A percentile compares a stretch with the other conserved stretches of the same genome.
Evolutionary conservation across 2,888 invertebrate species (phyloP).

Genomic region (Deroplatys truncata): DNA sequence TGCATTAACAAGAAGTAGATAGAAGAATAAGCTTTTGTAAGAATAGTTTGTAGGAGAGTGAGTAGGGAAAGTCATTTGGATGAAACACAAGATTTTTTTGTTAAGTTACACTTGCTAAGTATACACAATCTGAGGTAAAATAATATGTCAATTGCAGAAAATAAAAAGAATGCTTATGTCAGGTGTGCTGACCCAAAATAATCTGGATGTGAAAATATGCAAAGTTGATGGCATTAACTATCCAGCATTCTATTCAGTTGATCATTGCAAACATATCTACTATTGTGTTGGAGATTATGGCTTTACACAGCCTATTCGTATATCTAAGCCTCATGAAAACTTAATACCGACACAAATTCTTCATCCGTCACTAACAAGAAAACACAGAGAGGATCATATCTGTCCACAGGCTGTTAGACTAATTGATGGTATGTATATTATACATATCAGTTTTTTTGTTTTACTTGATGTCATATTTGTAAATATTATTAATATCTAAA

Average conservation of each 20-base stretch:
- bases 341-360: slow-evolving; percentile 35
- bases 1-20: no score
- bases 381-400: not conserved
- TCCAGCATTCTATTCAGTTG: slow-evolving; percentile 44
- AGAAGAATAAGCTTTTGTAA: no score
- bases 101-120: no score
- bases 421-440: not conserved
- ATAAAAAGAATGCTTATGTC: slow-evolving; percentile 44
- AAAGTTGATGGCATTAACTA: slow-evolving; percentile 41
- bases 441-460: not conserved
- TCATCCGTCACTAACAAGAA: slow-evolving; percentile 32
- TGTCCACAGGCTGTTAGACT: not conserved
- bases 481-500: no score
- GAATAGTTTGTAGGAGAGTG: no score
- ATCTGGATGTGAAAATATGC: slow-evolving; percentile 47
- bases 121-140: no score
- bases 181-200: slow-evolving; percentile 43
- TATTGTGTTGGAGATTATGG: slow-evolving; percentile 45
- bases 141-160: slow-evolving; percentile 37
- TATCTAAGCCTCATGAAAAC: not conserved
- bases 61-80: no score
- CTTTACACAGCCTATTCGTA: not conserved
- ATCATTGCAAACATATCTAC: slow-evolving; percentile 52
- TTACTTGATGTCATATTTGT: no score
- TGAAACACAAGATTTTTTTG: no score